Base-by-base conservation (phyloP, 2,797 vertebrate species). In the Eulemur mongoz region DNA sequence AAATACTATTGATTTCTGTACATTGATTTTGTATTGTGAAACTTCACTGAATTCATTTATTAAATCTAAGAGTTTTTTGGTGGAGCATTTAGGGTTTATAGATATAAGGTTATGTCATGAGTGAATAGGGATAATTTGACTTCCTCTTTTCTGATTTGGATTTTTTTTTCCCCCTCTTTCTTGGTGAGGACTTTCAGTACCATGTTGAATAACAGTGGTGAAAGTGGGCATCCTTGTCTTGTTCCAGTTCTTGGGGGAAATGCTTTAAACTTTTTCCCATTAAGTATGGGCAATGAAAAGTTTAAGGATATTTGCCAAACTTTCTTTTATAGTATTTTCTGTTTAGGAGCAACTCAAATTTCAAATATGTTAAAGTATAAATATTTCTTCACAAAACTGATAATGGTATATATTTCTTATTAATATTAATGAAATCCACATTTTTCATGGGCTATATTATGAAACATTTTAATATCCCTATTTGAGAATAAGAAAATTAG, bases 281-380 rank as follows among this genome's bases (percentile, higher is more conserved):
- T 65, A 65, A 17, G 14, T 65, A n/a, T n/a, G 32, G 54, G 17
- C 10, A 87, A 40, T 79, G 45, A 83, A 93, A 90, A 52, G 6
- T 69, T 38, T 72, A 92, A 93, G 7, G 20, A 76, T 38, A 76
- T 72, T 85, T 93, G 9, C 30, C 69, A n/a, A 83, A 50, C 7
- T 69, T 43, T 80, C 11, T 69, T 85, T 84, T 45, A 81, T 1
- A 73, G 4, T 80, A 52, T 61, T 93, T 89, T 79, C 35, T 80
- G 13, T 80, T 75, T 94, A 43, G 35, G 8, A 50, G 17, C 25
- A 81, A 70, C 4, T 6, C 35, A 93, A 52, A 52, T 78, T 87
- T 90, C 20, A 93, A 94, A 79, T n/a, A 67, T 38, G 4, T 92
- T 82, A 67, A 73, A 91, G 59, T 65, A 75, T 35, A 76, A 89